These are phyloP conservation scores for Ptychobarbus kaznakovi DNA, from an alignment of 2,797 vertebrate species.

Conservation along the genomic window DNA sequence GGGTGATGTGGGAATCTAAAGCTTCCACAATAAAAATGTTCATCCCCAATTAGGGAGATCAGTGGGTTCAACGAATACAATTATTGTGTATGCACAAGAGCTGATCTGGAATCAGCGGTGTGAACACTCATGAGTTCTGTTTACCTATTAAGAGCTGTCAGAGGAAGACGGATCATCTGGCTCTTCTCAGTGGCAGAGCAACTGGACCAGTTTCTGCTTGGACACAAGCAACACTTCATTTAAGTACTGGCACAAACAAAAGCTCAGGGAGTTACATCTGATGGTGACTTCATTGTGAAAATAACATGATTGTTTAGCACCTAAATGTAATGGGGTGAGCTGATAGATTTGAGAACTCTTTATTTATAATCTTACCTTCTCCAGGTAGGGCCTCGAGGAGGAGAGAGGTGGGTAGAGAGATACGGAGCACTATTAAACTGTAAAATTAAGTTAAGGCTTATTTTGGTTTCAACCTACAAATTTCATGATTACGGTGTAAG, in stretches of 20 bases:
- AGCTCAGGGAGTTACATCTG: neutral
- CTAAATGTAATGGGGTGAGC: neutral
- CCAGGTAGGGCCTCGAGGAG: conserved; percentile 78
- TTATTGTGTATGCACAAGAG: neutral
- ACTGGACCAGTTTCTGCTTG: conserved; percentile 73
- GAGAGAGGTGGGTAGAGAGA: conserved; percentile 78
- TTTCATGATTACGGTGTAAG: neutral
- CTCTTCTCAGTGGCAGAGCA: conserved; percentile 79
- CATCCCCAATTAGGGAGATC: neutral
- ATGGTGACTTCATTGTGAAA: neutral
- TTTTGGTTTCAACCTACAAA: neutral
- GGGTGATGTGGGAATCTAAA: neutral
- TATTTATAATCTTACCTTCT: conserved; percentile 72
- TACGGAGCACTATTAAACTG: conserved; percentile 82
- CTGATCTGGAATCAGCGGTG: conserved; percentile 6
- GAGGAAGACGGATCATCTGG: conserved; percentile 78
- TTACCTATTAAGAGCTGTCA: conserved; percentile 83
- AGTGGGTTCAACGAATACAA: neutral
- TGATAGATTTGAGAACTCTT: neutral
- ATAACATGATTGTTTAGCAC: neutral
- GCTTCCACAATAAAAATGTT: neutral
- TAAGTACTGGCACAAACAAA: neutral
- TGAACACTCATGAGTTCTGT: conserved; percentile 25
- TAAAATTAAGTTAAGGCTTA: conserved; percentile 47
- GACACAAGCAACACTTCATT: conserved; percentile 7